Base-by-base conservation (phyloP, 2,113 vertebrate species). In the Pseudorhombus dupliciocellatus region DNA sequence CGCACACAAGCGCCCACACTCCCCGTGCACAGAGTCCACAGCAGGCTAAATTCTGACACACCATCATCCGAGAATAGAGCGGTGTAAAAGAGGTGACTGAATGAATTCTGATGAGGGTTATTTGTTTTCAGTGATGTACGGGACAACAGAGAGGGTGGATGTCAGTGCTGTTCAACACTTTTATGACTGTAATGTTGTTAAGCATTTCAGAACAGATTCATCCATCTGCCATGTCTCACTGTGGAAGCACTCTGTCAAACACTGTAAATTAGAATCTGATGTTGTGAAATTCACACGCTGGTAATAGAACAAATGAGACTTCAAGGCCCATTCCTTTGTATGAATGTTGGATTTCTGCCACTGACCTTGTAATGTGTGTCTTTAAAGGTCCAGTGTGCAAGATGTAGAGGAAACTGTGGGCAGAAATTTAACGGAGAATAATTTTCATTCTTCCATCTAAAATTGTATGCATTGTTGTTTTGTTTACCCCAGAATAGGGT, bases 101-200 rank as follows among this genome's bases (percentile, higher is more conserved):
- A 82, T 87, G 88, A 80, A 90, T 90, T 80, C 42, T 81, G 87
- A 88, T 89, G 84, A 83, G 83, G 81, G 76, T 85, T 90, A 90
- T 91, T 92, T 92, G 89, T 92, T 92, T 84, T 70, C 77, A 31
- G 70, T 88, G 84, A 91, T 85, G 87, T 87, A 77, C 40, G 46
- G 86, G 76, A 86, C 84, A 88, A 84, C 80, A 76, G 67, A 83
- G 80, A 70, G 84, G 69, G 76, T 73, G 84, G 74, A 65, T 84
- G 89, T 88, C 87, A 83, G 56, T 37, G 80, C 82, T 60, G 85
- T 75, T 80, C 77, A 87, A 88, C 77, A 79, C 79, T 88, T 89
- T 88, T 79, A 84, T 91, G 90, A 86, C 90, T 87, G 82, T 75
- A 75, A 77, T 75, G 86, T 87, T 89, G 83, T 89, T 81, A 70